Evolutionary conservation across 2,113 vertebrate genomes (phyloP), one percentile per base, ranked within the genome.

Genomic region (Silurus glanis): DNA sequence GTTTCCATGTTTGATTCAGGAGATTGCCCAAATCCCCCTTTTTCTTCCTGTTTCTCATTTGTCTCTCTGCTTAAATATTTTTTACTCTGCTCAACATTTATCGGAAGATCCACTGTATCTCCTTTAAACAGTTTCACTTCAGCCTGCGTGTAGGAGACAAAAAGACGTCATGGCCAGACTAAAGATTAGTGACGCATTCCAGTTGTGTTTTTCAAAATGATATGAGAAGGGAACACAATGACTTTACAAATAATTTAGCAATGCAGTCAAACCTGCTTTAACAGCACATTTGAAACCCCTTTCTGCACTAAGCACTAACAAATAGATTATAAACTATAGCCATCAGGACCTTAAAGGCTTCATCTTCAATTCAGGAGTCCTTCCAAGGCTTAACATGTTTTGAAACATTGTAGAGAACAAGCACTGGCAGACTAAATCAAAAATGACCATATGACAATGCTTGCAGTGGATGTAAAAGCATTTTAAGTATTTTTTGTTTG

Each of bases 51-150:
- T 92, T 96, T 96, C 92, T 93, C 94, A 92, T 96, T 97, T 90
- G 93, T 94, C 91, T 97, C 96, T 89, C 96, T 96, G 94, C 82
- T 90, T 37, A 91, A 91, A 88, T 96, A 96, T 95, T 98, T 97
- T 96, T 98, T 99, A 92, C 97, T 96, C 21, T 96, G 96, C 88
- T 99, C 97, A 93, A 99, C 98, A 94, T 99, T 97, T 95, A 97
- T 95, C 87, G 96, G 96, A 74, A 99, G 97, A 92, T 99, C 98
- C 93, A 96, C 93, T 78, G 96, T 92, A 89, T 98, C 97, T 16
- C 95, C 95, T 91, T 97, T 98, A 62, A 93, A 93, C 93, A 97
- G 97, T 91, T 93, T 94, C 74, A 95, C 95, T 82, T 95, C 96
- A 28, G 94, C 95, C 98, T 99, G 95, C 89, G 62, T 75, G 90